Evolutionary conservation across 2,797 vertebrate genomes (phyloP).

Genomic region (Sparidentex hasta): DNA sequence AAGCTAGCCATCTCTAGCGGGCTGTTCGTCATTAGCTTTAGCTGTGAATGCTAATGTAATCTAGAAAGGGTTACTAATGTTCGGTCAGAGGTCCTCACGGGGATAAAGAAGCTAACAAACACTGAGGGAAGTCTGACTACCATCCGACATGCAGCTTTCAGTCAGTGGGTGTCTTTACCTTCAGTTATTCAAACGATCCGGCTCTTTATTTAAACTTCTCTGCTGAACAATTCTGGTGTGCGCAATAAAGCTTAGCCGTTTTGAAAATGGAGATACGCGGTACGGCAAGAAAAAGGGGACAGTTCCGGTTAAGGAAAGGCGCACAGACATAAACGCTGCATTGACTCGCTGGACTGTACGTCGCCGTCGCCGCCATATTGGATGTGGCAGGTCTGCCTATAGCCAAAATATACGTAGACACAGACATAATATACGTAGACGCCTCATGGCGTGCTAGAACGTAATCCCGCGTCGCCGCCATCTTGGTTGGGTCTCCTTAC

Average conservation of each 20-base stretch:
- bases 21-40: conserved; percentile 38
- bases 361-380: no score
- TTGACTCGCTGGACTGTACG: no score
- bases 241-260: conserved; percentile 83
- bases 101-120: not conserved
- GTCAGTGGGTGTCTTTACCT: conserved; percentile 79
- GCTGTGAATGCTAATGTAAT: conserved; percentile 43
- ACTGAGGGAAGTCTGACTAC: not conserved
- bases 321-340: no score
- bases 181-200: conserved; percentile 84
- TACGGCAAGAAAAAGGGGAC: conserved; percentile 6
- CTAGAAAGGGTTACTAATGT: not conserved
- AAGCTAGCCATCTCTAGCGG: not conserved
- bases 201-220: conserved; percentile 88
- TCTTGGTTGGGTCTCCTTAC: no score
- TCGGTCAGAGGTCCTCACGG: not conserved
- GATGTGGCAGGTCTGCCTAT: no score
- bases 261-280: conserved; percentile 81
- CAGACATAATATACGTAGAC: no score
- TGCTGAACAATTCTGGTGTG: conserved; percentile 73
- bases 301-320: conserved; percentile 29
- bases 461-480: no score
- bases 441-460: no score
- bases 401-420: no score
- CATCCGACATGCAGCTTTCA: conserved; percentile 12